Percentiles rank a stretch among this genome's conserved stretches.
Conservation (phyloP, 2,113 vertebrate genomes). For the Dermatemys mawii region DNA sequence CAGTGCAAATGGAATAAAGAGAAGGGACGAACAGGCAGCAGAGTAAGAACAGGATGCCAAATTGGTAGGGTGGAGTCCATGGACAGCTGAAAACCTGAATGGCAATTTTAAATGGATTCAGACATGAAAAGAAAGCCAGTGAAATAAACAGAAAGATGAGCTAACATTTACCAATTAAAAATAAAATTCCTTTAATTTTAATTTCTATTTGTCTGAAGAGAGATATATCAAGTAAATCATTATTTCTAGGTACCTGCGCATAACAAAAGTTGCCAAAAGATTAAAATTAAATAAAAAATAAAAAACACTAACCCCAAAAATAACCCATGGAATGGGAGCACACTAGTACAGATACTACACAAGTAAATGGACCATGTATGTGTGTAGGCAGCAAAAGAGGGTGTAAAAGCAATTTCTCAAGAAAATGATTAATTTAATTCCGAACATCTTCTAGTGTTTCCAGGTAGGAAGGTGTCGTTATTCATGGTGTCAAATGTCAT, state of each 20-base stretch:
- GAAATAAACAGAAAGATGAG: constrained; percentile 10
- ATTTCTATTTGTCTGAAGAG: neutral
- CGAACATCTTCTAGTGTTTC: neutral
- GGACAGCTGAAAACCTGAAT: constrained; percentile 9
- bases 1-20: neutral
- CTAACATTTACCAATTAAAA: neutral
- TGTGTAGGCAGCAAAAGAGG: neutral
- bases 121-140: constrained; percentile 1
- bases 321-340: neutral
- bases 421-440: neutral
- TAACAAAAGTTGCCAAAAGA: neutral
- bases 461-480: neutral
- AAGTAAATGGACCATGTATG: neutral
- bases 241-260: neutral
- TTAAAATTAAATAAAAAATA: neutral
- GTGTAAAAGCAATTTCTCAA: neutral
- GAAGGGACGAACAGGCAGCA: neutral
- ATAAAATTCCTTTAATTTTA: neutral
- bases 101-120: constrained; percentile 30
- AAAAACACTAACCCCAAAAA: neutral
- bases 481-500: neutral
- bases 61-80: neutral
- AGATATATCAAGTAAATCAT: neutral
- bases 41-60: neutral
- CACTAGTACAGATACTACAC: neutral